These are phyloP conservation scores for Pelodytes ibericus DNA, from an alignment of 2,797 vertebrate genomes.

Conservation along the genomic window DNA sequence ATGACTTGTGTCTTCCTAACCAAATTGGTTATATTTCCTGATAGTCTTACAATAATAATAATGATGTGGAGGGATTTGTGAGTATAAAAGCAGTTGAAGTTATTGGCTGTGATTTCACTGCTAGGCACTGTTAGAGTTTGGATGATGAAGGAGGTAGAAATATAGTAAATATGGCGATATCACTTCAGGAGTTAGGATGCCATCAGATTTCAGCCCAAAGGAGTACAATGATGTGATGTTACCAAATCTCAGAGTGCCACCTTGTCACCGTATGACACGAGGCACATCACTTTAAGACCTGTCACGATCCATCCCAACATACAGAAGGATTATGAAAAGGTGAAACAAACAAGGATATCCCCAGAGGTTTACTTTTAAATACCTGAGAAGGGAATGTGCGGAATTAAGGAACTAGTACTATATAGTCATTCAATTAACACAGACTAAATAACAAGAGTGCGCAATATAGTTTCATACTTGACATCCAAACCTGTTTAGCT, in stretches of 20 bases:
- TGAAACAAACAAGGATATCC: conserved; percentile 33
- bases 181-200: conserved; percentile 40
- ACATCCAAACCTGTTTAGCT: conserved; percentile 49
- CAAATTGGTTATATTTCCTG: not conserved
- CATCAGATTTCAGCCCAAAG: not conserved
- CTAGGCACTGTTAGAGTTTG: conserved; percentile 46
- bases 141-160: conserved; percentile 51
- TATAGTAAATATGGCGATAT: conserved; percentile 27
- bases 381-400: conserved; percentile 58
- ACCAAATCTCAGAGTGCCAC: conserved; percentile 38
- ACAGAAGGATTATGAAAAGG: conserved; percentile 27
- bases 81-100: conserved; percentile 34
- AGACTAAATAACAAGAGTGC: conserved; percentile 44
- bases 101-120: conserved; percentile 13
- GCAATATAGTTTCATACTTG: conserved; percentile 30
- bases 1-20: not conserved
- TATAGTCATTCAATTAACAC: conserved; percentile 49
- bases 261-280: conserved; percentile 25
- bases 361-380: conserved; percentile 48
- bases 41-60: not conserved
- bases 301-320: not conserved
- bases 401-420: conserved; percentile 49
- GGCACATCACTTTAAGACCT: conserved; percentile 35
- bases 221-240: conserved; percentile 43
- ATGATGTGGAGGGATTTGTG: conserved; percentile 13